Base-by-base conservation (phyloP, 2,113 vertebrate genomes). In the Eptesicus fuscus region DNA sequence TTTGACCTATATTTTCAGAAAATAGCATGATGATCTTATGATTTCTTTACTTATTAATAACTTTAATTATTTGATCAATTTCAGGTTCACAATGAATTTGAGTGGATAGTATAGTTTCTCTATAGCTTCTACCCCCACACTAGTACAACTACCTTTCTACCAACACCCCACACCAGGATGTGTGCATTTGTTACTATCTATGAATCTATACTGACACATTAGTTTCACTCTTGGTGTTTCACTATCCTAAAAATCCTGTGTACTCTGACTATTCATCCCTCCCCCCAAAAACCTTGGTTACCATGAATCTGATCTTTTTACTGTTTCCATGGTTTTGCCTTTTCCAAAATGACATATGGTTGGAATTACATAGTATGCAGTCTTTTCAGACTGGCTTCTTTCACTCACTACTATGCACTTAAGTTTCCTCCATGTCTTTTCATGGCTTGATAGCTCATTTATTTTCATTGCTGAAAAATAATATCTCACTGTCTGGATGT, bases 341-440 rank as follows among this genome's bases (percentile, higher is more conserved):
- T 96, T 95, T 83, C 74, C 74, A 83, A 70, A 83, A 90, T 80
- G 28, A 83, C 83, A 63, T 86, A 65, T 90, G 44, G 85, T 88
- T 88, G 59, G 85, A 95, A 92, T 65, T 20, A 90, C n/a, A 69
- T 32, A 56, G 73, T 25, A 25, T 76, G 53, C 51, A 71, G 40
- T 59, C 32, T 89, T 93, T 88, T 88, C 74, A 79, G 61, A 93
- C 56, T 89, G 83, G 49, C 37, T 91, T 78, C 20, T 88, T 94
- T 71, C 40, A 86, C 44, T 91, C 93, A 69, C 70, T 59, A 63
- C 80, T 65, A 71, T 37, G 42, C 16, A 65, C 65, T 85, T 63
- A 16, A 30, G 16, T 78, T 83, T 86, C 37, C 2, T 86, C 22
- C 16, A 6, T 89, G 73, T 91, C 40, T 94, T 96, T 96, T 86